Evolutionary conservation across 2,113 vertebrate species (phyloP).

Genomic region (Catagonus wagneri): DNA sequence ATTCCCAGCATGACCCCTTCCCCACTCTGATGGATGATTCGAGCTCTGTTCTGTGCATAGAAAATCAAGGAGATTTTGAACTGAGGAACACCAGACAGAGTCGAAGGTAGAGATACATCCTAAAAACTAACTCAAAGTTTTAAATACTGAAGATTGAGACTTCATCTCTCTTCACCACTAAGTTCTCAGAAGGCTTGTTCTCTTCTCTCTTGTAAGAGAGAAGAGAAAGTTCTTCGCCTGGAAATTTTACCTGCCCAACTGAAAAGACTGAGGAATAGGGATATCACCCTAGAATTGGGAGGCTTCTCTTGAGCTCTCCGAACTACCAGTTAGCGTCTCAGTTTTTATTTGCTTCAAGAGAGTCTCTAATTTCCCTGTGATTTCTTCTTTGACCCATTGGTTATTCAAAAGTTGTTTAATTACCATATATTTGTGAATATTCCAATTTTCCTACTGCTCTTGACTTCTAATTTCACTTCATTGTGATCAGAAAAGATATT

Average conservation of each 20-base stretch:
- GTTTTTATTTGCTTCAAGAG: not conserved
- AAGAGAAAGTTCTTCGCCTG: not conserved
- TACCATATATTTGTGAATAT: not conserved
- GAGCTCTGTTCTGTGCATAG: not conserved
- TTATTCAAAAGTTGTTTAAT: not conserved
- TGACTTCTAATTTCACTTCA: not conserved
- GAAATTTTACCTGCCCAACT: not conserved
- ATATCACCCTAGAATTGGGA: not conserved
- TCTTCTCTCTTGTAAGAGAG: not conserved
- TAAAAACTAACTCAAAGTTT: not conserved
- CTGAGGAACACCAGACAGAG: not conserved
- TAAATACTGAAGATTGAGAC: not conserved
- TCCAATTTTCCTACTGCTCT: not conserved
- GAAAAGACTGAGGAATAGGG: slow-evolving; percentile 10
- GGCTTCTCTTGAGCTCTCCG: not conserved
- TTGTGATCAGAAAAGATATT: not conserved
- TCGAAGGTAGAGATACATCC: not conserved
- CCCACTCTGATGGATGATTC: not conserved
- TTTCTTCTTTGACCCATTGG: not conserved
- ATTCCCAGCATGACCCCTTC: not conserved
- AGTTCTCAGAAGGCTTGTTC: not conserved
- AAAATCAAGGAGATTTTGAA: not conserved
- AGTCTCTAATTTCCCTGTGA: not conserved
- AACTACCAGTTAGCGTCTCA: not conserved
- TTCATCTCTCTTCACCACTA: not conserved